Conservation (phyloP, 2,113 vertebrate species). For the Smithornis capensis region DNA sequence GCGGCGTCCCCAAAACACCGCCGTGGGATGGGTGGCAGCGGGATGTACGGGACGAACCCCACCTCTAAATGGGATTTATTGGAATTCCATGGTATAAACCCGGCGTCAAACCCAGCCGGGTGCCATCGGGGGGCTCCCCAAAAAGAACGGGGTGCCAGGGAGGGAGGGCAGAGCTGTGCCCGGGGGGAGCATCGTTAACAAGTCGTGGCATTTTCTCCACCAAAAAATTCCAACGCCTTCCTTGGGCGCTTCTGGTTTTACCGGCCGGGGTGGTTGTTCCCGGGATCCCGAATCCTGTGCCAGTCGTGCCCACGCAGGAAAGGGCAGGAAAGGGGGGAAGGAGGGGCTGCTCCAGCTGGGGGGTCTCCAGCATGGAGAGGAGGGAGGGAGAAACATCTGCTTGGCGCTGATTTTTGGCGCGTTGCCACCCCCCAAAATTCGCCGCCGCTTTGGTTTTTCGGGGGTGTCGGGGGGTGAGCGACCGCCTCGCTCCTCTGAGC, state of each 20-base stretch:
- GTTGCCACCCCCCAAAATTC: neutral
- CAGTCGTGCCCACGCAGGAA: neutral
- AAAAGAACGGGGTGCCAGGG: neutral
- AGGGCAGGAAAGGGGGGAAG: neutral
- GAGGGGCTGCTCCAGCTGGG: neutral
- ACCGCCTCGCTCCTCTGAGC: rapidly evolving
- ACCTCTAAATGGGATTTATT: neutral
- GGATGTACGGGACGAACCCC: neutral
- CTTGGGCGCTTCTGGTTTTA: neutral
- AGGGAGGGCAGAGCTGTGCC: neutral
- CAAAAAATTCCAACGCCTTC: neutral
- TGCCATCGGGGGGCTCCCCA: rapidly evolving
- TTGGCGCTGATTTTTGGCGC: neutral
- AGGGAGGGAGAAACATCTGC: neutral
- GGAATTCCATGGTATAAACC: neutral
- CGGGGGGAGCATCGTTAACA: neutral
- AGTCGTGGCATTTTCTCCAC: neutral
- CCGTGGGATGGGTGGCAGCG: neutral
- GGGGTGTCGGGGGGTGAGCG: rapidly evolving
- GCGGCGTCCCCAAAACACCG: neutral
- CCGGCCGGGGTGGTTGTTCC: neutral
- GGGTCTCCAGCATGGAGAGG: neutral
- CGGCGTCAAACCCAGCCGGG: rapidly evolving
- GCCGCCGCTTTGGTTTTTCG: neutral
- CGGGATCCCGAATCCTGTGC: neutral